These are phyloP conservation scores for Hylaeus anthracinus DNA, from an alignment of 1,140 invertebrate genomes.

Conservation along the genomic window DNA sequence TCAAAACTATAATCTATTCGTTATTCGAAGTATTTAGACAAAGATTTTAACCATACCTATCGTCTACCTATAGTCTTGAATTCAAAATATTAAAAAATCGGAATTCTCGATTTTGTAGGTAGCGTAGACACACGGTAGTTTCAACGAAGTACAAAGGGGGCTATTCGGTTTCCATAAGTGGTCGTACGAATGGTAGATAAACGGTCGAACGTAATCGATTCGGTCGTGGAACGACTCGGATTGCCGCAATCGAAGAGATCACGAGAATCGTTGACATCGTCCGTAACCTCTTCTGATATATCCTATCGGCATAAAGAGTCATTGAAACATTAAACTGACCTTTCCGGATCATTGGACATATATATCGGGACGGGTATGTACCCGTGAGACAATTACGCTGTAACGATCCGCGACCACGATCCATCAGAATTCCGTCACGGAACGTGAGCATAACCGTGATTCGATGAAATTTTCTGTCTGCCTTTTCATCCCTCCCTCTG, in stretches of 20 bases:
- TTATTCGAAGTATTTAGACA: too few species aligned
- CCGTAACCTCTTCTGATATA: slow-evolving; percentile 36
- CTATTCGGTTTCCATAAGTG: slow-evolving; percentile 5
- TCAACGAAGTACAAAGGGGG: neutral
- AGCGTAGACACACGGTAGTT: too few species aligned
- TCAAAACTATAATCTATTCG: too few species aligned
- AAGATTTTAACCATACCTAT: too few species aligned
- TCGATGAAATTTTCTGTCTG: slow-evolving; percentile 54
- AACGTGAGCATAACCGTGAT: slow-evolving; percentile 60
- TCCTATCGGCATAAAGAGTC: slow-evolving; percentile 47
- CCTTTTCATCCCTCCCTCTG: slow-evolving; percentile 10
- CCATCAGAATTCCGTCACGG: slow-evolving; percentile 70
- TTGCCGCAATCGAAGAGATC: slow-evolving; percentile 40
- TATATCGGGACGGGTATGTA: slow-evolving; percentile 46
- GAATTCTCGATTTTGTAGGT: slow-evolving; percentile 8
- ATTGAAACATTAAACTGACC: slow-evolving; percentile 61
- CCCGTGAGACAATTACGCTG: slow-evolving; percentile 66
- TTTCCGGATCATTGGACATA: slow-evolving; percentile 60
- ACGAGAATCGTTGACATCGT: slow-evolving; percentile 52
- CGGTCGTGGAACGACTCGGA: neutral
- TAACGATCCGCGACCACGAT: slow-evolving; percentile 64
- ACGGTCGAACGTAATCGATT: slow-evolving; percentile 27
- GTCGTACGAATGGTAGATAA: neutral
- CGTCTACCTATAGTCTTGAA: too few species aligned
- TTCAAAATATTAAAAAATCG: neutral